phyloP scores from a whole-genome alignment of 2,113 vertebrate genomes.

The Dasyurus viverrinus region DNA sequence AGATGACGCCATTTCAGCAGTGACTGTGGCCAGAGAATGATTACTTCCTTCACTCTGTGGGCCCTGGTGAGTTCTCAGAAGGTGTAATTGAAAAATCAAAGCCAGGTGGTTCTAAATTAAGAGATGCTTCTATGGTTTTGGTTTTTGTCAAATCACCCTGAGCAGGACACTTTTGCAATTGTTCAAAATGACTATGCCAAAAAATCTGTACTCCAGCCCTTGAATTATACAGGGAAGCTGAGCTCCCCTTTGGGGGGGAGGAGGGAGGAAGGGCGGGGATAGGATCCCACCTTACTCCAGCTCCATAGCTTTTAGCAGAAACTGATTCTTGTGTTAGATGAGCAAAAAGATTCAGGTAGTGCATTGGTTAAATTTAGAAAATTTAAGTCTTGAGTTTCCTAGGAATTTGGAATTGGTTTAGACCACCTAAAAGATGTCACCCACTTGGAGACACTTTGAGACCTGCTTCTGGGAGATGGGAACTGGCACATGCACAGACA shows the following conservation, averaged over 20 bases:
- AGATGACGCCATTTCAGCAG: slow-evolving; percentile 3
- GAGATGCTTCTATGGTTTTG: slow-evolving; percentile 54
- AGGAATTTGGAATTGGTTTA: not conserved
- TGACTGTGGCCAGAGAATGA: slow-evolving; percentile 49
- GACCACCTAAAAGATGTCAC: not conserved
- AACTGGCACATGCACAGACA: not conserved
- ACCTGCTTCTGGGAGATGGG: not conserved
- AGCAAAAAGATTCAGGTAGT: slow-evolving; percentile 58
- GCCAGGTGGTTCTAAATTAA: slow-evolving; percentile 69
- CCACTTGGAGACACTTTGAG: not conserved
- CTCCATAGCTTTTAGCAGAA: slow-evolving; percentile 66
- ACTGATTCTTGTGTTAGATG: slow-evolving; percentile 67
- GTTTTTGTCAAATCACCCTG: slow-evolving; percentile 58
- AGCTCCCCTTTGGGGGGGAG: not conserved
- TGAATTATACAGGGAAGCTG: not conserved
- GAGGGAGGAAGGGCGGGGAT: not conserved
- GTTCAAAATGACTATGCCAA: slow-evolving; percentile 64
- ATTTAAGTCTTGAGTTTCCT: slow-evolving; percentile 34
- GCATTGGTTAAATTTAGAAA: slow-evolving; percentile 70
- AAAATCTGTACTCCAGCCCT: not conserved
- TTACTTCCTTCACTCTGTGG: slow-evolving; percentile 53
- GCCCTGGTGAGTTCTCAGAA: slow-evolving; percentile 56
- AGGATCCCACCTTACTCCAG: slow-evolving; percentile 65
- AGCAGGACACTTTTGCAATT: slow-evolving; percentile 49
- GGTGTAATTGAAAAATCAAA: slow-evolving; percentile 67